phyloP scores from a whole-genome alignment of 2,113 vertebrate genomes.

The Stegostoma tigrinum region DNA sequence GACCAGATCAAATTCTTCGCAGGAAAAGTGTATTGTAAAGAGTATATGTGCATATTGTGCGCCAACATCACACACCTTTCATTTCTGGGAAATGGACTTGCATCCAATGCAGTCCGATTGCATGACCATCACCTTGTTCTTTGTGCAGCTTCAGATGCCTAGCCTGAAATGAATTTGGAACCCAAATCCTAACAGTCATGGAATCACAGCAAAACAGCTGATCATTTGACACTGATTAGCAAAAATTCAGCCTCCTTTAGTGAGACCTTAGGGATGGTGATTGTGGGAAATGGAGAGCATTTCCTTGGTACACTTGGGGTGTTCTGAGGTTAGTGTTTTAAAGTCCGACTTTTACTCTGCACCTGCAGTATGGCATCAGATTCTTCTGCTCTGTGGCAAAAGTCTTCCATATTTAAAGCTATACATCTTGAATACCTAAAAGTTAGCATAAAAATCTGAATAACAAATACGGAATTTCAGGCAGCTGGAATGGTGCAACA shows the following conservation, averaged over 20 bases:
- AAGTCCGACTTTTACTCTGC: not conserved
- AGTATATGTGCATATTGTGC: not conserved
- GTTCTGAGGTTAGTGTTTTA: not conserved
- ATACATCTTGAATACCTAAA: not conserved
- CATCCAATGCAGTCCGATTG: not conserved
- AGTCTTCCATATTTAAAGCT: not conserved
- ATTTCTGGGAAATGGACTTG: not conserved
- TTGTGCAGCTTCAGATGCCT: not conserved
- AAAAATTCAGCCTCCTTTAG: not conserved
- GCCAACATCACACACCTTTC: not conserved
- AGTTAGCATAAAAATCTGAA: not conserved
- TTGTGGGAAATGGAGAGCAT: not conserved
- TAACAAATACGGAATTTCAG: not conserved
- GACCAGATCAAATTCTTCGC: conserved; percentile 17
- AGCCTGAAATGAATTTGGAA: not conserved
- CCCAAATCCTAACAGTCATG: not conserved
- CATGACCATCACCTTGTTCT: not conserved
- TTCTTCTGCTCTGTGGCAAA: not conserved
- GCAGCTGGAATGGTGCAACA: not conserved
- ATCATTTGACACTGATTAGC: not conserved
- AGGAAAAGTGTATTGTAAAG: not conserved
- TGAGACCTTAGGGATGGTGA: not conserved
- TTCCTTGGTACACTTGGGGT: not conserved
- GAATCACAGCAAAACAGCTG: not conserved
- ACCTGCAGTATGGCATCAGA: not conserved